These are phyloP conservation scores for Apamea sordens DNA, from an alignment of 2,888 invertebrate species.

Conservation along the genomic window DNA sequence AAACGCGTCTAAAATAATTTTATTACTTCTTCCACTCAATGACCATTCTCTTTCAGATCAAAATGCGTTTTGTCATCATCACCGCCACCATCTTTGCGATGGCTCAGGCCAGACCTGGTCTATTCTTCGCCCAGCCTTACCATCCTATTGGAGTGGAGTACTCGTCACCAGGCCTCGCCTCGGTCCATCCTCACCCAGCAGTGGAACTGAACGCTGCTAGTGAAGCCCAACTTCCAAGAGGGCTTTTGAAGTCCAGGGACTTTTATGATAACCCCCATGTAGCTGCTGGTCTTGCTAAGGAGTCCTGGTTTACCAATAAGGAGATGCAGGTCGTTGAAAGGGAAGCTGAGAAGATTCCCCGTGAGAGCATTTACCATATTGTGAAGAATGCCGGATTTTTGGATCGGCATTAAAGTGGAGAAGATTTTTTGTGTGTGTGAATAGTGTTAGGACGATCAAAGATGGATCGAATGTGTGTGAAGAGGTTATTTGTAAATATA, in stretches of 20 bases:
- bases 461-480: not conserved
- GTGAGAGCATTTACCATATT: slow-evolving; percentile 93
- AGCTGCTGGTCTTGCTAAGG: slow-evolving; percentile 93
- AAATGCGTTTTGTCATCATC: slow-evolving; percentile 80
- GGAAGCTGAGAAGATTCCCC: slow-evolving; percentile 95
- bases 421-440: not conserved
- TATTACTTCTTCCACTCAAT: not conserved
- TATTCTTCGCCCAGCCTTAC: slow-evolving; percentile 85
- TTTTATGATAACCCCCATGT: slow-evolving; percentile 95
- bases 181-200: slow-evolving; percentile 91
- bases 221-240: slow-evolving; percentile 93
- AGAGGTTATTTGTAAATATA: slow-evolving; percentile 1
- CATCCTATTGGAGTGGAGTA: slow-evolving; percentile 88
- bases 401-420: slow-evolving; percentile 76
- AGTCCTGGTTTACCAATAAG: slow-evolving; percentile 94
- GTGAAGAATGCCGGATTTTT: slow-evolving; percentile 93
- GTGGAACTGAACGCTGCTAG: slow-evolving; percentile 93
- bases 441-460: not conserved
- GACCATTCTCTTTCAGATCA: slow-evolving; percentile 66
- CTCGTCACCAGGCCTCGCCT: slow-evolving; percentile 77
- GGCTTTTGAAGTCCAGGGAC: slow-evolving; percentile 91
- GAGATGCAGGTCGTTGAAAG: slow-evolving; percentile 94
- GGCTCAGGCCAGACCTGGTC: slow-evolving; percentile 85
- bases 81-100: slow-evolving; percentile 81
- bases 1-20: no score